Percentiles rank a stretch among this genome's conserved stretches.
Conservation (phyloP, 2,113 vertebrate species). For the Mungos mungo region DNA sequence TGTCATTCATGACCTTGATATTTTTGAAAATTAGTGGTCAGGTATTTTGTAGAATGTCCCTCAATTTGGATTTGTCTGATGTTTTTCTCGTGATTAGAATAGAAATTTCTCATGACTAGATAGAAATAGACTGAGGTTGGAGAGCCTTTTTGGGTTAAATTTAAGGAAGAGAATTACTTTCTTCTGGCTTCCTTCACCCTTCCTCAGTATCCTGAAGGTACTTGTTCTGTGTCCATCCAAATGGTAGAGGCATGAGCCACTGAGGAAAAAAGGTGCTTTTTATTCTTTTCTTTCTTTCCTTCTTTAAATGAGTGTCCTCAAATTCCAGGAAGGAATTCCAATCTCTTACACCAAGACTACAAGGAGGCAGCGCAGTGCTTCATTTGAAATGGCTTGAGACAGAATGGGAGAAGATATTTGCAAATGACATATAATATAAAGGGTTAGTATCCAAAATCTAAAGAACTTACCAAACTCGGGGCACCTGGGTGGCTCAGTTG, state of each 20-base stretch:
- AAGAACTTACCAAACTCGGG: no score
- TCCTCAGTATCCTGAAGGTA: background rate
- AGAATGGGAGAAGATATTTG: no score
- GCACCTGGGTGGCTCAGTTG: no score
- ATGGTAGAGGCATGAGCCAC: background rate
- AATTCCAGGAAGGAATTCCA: constrained; percentile 27
- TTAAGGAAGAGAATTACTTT: constrained; percentile 28
- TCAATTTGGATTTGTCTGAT: background rate
- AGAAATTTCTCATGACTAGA: background rate
- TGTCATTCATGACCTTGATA: background rate
- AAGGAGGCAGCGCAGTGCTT: background rate
- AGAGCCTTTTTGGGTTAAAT: background rate
- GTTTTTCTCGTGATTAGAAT: constrained; percentile 10
- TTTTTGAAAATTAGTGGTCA: background rate
- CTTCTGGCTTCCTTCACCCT: background rate
- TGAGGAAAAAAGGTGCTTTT: background rate
- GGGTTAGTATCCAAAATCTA: no score
- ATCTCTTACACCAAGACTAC: background rate
- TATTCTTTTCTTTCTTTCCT: background rate
- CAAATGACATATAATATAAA: no score
- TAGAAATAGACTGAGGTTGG: background rate
- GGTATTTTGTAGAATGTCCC: background rate
- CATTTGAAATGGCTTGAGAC: background rate
- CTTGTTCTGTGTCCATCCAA: background rate
- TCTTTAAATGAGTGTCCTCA: background rate